Percentiles rank a stretch among this genome's conserved stretches.
phyloP scores from a whole-genome alignment of 92 coral and sea anemone genomes.

The Zoanthus sociatus region DNA sequence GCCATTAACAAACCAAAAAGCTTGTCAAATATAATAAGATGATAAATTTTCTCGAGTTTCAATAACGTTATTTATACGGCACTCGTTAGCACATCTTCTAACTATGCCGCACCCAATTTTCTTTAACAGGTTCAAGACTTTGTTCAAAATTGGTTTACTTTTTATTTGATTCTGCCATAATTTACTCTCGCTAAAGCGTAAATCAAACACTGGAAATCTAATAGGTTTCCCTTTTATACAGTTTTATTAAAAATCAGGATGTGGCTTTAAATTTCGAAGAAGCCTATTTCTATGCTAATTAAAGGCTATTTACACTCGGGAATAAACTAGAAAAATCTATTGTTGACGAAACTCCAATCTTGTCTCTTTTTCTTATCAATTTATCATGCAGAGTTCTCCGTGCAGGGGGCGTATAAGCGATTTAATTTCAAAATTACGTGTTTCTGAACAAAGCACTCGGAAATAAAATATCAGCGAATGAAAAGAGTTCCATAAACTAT shows the following conservation, averaged over 20 bases:
- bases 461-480: conserved; percentile 5
- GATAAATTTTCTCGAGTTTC: conserved; percentile 10
- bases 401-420: conserved; percentile 36
- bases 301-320: conserved; percentile 72
- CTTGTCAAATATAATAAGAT: neutral
- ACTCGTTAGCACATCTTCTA: conserved; percentile 3
- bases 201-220: conserved; percentile 66
- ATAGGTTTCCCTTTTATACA: conserved; percentile 77
- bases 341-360: neutral
- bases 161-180: conserved; percentile 63
- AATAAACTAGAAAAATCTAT: conserved; percentile 58
- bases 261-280: conserved; percentile 43
- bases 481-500: conserved; percentile 4
- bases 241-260: conserved; percentile 77
- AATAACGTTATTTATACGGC: conserved; percentile 1
- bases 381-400: conserved; percentile 27
- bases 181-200: conserved; percentile 76
- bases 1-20: neutral
- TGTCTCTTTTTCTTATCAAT: conserved; percentile 19
- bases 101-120: neutral
- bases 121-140: conserved; percentile 35
- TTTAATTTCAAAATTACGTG: conserved; percentile 48
- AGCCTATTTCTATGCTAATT: conserved; percentile 97
- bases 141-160: conserved; percentile 52
- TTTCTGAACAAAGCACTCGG: conserved; percentile 32